Evolutionary conservation across 2,797 vertebrate genomes (phyloP).

Genomic region (Sebastes oblongus): DNA sequence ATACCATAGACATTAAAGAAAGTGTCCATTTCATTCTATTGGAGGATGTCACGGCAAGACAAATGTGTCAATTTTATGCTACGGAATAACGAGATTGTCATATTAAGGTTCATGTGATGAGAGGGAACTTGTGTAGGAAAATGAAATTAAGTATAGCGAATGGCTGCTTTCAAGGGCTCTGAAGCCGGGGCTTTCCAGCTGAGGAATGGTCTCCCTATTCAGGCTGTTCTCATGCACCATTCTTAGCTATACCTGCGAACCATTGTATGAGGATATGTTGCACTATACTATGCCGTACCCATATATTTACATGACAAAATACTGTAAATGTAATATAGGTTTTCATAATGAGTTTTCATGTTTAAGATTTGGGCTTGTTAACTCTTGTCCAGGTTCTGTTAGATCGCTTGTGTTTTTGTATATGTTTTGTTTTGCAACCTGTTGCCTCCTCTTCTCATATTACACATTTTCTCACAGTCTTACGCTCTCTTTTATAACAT

Average conservation of each 20-base stretch:
- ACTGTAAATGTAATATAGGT: not conserved
- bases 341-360: not conserved
- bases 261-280: too few relatives aligned
- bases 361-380: not conserved
- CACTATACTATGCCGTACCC: not conserved
- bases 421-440: not conserved
- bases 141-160: not conserved
- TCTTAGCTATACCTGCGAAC: too few relatives aligned
- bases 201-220: not conserved
- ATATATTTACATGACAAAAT: not conserved
- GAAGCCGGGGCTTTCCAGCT: not conserved
- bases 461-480: conserved; percentile 36
- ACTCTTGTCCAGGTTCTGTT: not conserved
- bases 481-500: not conserved
- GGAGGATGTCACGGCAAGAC: not conserved
- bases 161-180: not conserved
- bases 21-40: not conserved
- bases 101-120: not conserved
- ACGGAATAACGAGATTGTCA: not conserved
- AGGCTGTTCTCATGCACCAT: too few relatives aligned
- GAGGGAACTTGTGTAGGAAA: not conserved
- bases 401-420: not conserved
- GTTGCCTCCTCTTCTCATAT: not conserved
- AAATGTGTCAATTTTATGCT: not conserved
- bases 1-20: not conserved